Evolutionary conservation across 2,888 invertebrate species (phyloP), one percentile per base, ranked within the genome.

Genomic region (Phytoseiulus persimilis): DNA sequence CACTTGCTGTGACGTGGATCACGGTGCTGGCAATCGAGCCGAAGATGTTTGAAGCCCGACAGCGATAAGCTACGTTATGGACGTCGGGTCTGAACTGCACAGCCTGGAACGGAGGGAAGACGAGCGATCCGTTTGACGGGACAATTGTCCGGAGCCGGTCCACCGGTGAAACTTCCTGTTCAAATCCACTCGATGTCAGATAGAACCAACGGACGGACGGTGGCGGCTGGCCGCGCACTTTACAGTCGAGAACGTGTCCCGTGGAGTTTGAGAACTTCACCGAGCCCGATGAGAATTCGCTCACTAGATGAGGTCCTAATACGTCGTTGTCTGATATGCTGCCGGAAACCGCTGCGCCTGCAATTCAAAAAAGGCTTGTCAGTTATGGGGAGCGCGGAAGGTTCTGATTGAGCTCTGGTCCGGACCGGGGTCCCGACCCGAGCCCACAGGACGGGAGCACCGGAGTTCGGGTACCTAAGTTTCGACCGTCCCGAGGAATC

Each of bases 51-150:
- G 87, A 87, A 33, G 45, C 87, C 23, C 87, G 87, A 87, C 87
- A 87, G 87, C 87, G 87, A 32, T 87, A 87, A 87, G 87, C 87
- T 28, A 87, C 87, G 45, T 87, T 87, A 32, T 87, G 87, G n/a
- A 87, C 87, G 39, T 87, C 87, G 31, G 87, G 87, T 33, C 87
- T 33, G 32, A 87, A 87, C 31, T 87, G 87, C 39, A 87, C 33
- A 11, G 87, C 87, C 31, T 87, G 87, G 45, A 87, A 87, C 39
- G 87, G 87, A n/a, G 87, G 87, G 87, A 87, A 87, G 45, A 87
- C 87, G 33, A 87, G 87, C 23, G 87, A 87, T 31, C 87, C 87
- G 87, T 87, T 87, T 33, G 87, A n/a, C 18, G 87, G 28, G n/a
- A 87, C 33, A 32, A 65, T 65, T 65, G 87, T 87, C 45, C 87